phyloP scores from a whole-genome alignment of 2,888 invertebrate genomes.

The Mycalesis mineus region DNA sequence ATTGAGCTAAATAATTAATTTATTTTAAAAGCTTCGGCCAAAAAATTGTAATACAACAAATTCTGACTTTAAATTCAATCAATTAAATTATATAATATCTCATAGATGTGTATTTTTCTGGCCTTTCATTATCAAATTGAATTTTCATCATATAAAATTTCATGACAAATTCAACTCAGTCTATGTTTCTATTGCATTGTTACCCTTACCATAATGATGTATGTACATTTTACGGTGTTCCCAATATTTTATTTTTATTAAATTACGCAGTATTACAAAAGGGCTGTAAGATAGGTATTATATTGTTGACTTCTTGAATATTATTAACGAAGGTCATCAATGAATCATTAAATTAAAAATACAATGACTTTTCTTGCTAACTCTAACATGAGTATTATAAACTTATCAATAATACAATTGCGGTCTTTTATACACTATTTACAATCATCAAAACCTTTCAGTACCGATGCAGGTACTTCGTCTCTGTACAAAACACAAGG shows the following conservation, averaged over 20 bases:
- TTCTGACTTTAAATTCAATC: too few relatives aligned
- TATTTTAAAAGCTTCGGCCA: too few relatives aligned
- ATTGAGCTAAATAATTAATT: too few relatives aligned
- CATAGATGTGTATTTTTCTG: too few relatives aligned
- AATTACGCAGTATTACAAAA: background rate
- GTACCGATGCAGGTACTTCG: slow-evolving; percentile 36
- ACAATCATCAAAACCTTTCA: slow-evolving; percentile 47
- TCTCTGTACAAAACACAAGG: slow-evolving; percentile 18
- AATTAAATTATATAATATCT: too few relatives aligned
- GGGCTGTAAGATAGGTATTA: background rate
- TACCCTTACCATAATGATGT: too few relatives aligned
- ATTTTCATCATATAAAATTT: too few relatives aligned
- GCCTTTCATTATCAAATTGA: background rate
- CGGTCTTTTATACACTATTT: slow-evolving; percentile 59
- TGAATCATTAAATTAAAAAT: slow-evolving; percentile 8
- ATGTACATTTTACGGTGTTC: too few relatives aligned
- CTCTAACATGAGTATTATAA: slow-evolving; percentile 66
- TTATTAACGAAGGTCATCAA: background rate
- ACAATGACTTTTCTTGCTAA: slow-evolving; percentile 20
- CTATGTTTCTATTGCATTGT: too few relatives aligned
- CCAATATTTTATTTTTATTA: background rate
- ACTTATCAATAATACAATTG: slow-evolving; percentile 49
- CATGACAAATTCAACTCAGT: too few relatives aligned
- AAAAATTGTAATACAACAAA: too few relatives aligned
- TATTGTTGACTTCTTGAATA: background rate